Base-by-base conservation (phyloP, 2,113 vertebrate species). In the Saccopteryx bilineata region DNA sequence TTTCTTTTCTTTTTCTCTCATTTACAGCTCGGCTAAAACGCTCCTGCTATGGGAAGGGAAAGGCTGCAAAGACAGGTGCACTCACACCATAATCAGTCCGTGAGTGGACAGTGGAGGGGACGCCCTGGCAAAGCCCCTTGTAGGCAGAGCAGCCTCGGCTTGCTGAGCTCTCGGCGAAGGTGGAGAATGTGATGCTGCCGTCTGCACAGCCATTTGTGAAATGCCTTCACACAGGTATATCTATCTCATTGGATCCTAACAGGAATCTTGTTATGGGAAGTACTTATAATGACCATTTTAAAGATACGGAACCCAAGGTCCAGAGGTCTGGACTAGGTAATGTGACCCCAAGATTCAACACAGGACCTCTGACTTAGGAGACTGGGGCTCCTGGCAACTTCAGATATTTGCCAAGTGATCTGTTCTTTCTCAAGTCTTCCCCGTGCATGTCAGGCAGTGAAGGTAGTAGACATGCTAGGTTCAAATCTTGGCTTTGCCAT, bases 1-100 rank as follows among this genome's bases (percentile, higher is more conserved):
- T 0, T 7, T 19, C 4, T 14, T 5, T 9, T 7, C 6, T 21
- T 11, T 69, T 58, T 71, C 19, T 97, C 95, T 72, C 17, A 1
- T 85, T 95, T 97, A 97, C 94, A 97, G 96, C 96, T 96, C 96
- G 95, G 95, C 93, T 90, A 14, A 94, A 93, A 85, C 39, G 96
- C 72, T 95, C 63, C 85, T 84, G 93, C 92, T 95, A 4, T 61
- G 26, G 50, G 50, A 85, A 58, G 21, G 1, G 5, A 5, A 7
- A 21, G 46, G 52, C n/a, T 82, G 14, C 48, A 79, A 75, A 69
- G 54, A 69, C 48, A 61, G 84, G 33, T 9, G 9, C 14, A 2
- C 2, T 2, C 33, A 9, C 33, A 1, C 23, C 24, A 0, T 31
- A 9, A 61, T 69, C 6, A 2, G 1, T 18, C 1, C 1, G 2